Conservation (phyloP, 1,140 invertebrate species). For the Drosophila ambigua region DNA sequence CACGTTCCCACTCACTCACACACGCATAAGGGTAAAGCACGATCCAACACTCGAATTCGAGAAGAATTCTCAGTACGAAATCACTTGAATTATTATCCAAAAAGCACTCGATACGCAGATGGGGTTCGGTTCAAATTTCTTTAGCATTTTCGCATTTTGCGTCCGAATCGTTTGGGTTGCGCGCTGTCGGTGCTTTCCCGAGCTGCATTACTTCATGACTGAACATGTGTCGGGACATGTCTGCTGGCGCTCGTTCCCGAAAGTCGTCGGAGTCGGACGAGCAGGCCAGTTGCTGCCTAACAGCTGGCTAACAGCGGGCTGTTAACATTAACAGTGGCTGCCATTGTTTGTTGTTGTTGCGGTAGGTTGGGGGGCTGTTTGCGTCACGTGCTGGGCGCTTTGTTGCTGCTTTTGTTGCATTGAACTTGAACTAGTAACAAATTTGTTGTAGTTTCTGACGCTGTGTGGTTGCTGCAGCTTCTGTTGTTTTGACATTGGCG, state of each 20-base stretch:
- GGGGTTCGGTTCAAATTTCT: constrained; percentile 13
- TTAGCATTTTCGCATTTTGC: constrained; percentile 27
- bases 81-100: constrained; percentile 41
- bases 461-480: constrained; percentile 14
- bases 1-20: constrained; percentile 13
- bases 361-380: constrained; percentile 30
- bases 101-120: constrained; percentile 8
- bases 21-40: background rate
- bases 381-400: constrained; percentile 43
- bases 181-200: too few relatives aligned
- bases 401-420: constrained; percentile 55
- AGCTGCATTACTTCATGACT: too few relatives aligned
- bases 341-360: constrained; percentile 9
- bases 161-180: constrained; percentile 56
- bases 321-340: constrained; percentile 35
- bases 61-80: constrained; percentile 18
- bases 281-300: constrained; percentile 11
- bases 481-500: constrained; percentile 38
- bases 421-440: constrained; percentile 64
- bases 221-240: too few relatives aligned
- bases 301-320: constrained; percentile 26
- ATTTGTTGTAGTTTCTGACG: constrained; percentile 36
- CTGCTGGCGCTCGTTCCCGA: background rate
- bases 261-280: constrained; percentile 1
- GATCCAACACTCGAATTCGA: constrained; percentile 21